Conservation (phyloP, 2,797 vertebrate species). For the Sebastes cheni region DNA sequence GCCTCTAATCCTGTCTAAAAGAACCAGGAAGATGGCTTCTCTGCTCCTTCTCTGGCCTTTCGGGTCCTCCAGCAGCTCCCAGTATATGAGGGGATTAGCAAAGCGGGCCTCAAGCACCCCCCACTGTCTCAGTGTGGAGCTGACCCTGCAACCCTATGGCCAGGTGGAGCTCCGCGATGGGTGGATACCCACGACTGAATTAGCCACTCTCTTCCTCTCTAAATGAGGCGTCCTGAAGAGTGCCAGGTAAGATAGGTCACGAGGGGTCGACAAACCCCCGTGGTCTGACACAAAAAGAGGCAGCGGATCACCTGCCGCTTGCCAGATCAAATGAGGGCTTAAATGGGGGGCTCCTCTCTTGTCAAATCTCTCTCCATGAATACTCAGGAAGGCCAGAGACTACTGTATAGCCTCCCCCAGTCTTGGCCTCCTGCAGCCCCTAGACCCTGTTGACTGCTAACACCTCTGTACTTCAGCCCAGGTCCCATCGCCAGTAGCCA, state of each 20-base stretch:
- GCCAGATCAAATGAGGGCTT: constrained; percentile 81
- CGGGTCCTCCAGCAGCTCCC: constrained; percentile 60
- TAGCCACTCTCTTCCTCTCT: constrained; percentile 56
- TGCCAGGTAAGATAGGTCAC: constrained; percentile 76
- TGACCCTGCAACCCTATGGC: constrained; percentile 72
- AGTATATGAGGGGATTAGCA: constrained; percentile 75
- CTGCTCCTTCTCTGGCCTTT: constrained; percentile 65
- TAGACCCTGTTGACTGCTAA: constrained; percentile 72
- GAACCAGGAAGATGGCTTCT: constrained; percentile 69
- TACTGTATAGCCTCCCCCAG: constrained; percentile 68
- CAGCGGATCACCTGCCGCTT: constrained; percentile 79
- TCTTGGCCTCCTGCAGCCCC: constrained; percentile 69
- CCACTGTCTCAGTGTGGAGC: constrained; percentile 62
- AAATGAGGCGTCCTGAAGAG: constrained; percentile 78
- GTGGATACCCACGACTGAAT: constrained; percentile 63
- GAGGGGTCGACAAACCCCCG: constrained; percentile 67
- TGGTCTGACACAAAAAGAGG: constrained; percentile 78
- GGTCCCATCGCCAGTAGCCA: constrained; percentile 74
- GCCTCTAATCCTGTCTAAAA: constrained; percentile 76
- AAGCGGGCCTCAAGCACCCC: constrained; percentile 61
- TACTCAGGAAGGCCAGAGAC: constrained; percentile 74
- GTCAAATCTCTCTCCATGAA: constrained; percentile 81
- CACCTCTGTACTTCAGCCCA: constrained; percentile 67
- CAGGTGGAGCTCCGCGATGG: constrained; percentile 71
- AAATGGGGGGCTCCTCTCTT: constrained; percentile 74